Conservation (phyloP, 1,140 invertebrate genomes). For the Lepidostoma basale region DNA sequence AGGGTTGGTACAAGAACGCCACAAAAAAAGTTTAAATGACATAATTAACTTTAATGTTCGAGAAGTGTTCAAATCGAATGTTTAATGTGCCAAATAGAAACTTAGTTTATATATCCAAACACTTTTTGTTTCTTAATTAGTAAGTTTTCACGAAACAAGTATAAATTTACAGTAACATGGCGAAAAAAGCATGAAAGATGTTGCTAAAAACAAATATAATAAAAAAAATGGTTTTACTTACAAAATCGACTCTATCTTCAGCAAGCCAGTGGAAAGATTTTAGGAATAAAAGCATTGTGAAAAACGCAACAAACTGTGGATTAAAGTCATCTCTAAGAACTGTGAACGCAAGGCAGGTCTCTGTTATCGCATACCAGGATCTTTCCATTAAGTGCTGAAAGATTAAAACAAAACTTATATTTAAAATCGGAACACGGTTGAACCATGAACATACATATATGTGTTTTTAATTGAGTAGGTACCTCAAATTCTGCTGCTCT, state of each 20-base stretch:
- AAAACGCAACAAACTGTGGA: slow-evolving; percentile 96
- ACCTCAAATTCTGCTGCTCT: slow-evolving; percentile 97
- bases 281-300: slow-evolving; percentile 94
- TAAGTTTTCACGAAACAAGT: too few species aligned
- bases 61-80: too few species aligned
- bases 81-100: too few species aligned
- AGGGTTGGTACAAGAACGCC: too few species aligned
- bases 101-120: too few species aligned
- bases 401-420: too few species aligned
- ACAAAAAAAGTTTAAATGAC: too few species aligned
- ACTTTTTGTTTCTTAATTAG: too few species aligned
- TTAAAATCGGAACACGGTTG: too few species aligned
- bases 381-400: slow-evolving; percentile 95
- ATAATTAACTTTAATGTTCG: too few species aligned
- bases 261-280: slow-evolving; percentile 99
- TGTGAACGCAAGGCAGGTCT: slow-evolving; percentile 98
- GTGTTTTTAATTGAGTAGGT: slow-evolving; percentile 41
- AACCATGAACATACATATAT: background rate
- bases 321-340: slow-evolving; percentile 99
- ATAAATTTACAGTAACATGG: too few species aligned
- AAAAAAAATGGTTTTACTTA: slow-evolving; percentile 67
- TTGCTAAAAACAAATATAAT: slow-evolving; percentile 21
- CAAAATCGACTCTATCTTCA: slow-evolving; percentile 98
- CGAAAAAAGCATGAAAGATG: too few species aligned
- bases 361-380: slow-evolving; percentile 98